These are phyloP conservation scores for Entomobrya multifasciata DNA, from an alignment of 2,888 invertebrate species.

Conservation along the genomic window DNA sequence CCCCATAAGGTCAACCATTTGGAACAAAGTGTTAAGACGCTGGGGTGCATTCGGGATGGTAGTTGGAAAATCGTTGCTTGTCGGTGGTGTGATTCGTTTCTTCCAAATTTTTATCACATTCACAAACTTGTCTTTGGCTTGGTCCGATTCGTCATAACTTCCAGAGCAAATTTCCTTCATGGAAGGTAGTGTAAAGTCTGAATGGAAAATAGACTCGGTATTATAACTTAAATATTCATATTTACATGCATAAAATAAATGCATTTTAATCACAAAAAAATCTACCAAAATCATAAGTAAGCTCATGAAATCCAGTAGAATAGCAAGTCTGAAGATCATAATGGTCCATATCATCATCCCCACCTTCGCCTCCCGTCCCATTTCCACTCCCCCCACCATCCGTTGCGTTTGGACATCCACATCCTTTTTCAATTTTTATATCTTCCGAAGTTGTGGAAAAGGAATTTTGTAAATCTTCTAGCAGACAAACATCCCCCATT, in stretches of 20 bases:
- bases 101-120: constrained; percentile 37
- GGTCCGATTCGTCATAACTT: neutral
- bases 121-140: constrained; percentile 35
- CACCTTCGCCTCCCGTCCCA: too few relatives aligned
- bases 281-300: constrained; percentile 56
- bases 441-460: neutral
- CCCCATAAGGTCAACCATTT: constrained; percentile 22
- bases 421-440: neutral
- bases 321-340: constrained; percentile 44
- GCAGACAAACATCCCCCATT: constrained; percentile 23
- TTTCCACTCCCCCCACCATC: too few relatives aligned
- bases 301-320: constrained; percentile 10
- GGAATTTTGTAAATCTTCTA: constrained; percentile 27
- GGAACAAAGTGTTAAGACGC: neutral
- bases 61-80: neutral
- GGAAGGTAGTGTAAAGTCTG: constrained; percentile 10
- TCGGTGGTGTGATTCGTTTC: neutral
- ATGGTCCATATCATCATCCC: too few relatives aligned
- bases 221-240: too few relatives aligned
- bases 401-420: too few relatives aligned
- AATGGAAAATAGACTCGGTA: too few relatives aligned
- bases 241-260: too few relatives aligned
- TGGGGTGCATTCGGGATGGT: constrained; percentile 21
- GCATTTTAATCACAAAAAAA: too few relatives aligned
- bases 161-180: constrained; percentile 14